Base-by-base conservation (phyloP, 2,113 vertebrate species). In the Scomber scombrus region DNA sequence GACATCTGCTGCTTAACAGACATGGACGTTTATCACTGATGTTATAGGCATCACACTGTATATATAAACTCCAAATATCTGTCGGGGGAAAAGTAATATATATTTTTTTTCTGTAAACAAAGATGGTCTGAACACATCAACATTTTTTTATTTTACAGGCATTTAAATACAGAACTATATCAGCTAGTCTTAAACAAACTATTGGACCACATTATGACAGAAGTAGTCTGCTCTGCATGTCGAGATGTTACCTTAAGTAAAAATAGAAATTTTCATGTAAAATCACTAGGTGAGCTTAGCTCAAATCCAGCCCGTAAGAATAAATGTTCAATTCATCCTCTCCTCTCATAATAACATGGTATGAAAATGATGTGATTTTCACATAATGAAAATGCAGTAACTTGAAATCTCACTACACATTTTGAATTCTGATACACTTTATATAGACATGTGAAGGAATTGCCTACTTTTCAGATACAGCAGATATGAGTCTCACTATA, bases 61-160 rank as follows among this genome's bases (percentile, higher is more conserved):
- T 2, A 40, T 40, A 40, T 40, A 40, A 34, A 34, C 31, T 7
- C 31, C 31, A 34, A 34, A 34, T 34, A 34, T 4, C 31, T 34
- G 3, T 34, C 1, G 31, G 23, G 31, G 31, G 7, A 34, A 34
- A 34, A 34, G 31, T 34, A 34, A 34, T 34, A 34, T 34, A 6
- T 34, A n/a, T n/a, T n/a, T n/a, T 34, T 34, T 34, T 34, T 34
- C 31, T 34, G 31, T 34, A 5, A 34, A 34, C 31, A 9, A 21
- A 26, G 2, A 16, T 1, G 11, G 5, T 60, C 12, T 11, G 3
- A 49, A 52, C 49, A 62, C 3, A 47, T 34, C 18, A 71, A 4
- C 3, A 54, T 58, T 47, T 82, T 26, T 75, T 78, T 34, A 75
- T 66, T 84, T 60, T 9, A 55, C 15, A 54, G 16, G 10, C n/a